Conservation (phyloP, 2,888 invertebrate species). For the Metellina segmentata region DNA sequence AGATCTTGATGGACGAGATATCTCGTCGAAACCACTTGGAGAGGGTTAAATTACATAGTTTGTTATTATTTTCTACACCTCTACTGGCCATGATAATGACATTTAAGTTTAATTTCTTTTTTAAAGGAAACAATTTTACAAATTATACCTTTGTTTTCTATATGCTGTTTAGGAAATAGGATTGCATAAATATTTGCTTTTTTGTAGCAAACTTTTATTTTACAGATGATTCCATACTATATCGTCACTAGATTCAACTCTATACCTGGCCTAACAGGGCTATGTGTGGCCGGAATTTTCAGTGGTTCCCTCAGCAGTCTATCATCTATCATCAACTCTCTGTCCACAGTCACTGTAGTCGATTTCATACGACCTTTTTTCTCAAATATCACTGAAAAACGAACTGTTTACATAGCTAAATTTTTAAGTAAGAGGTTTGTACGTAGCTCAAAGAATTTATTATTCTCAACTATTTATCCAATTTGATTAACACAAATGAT, state of each 20-base stretch:
- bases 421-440: constrained; percentile 12
- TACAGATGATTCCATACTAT: constrained; percentile 80
- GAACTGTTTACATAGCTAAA: constrained; percentile 3
- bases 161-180: no score
- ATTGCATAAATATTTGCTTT: not conserved
- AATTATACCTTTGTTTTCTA: no score
- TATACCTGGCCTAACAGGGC: constrained; percentile 90
- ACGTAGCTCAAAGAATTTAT: not conserved
- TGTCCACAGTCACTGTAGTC: constrained; percentile 93
- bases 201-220: not conserved
- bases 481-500: no score
- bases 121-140: not conserved
- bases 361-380: constrained; percentile 87
- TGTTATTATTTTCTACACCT: no score
- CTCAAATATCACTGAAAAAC: not conserved
- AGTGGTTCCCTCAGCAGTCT: constrained; percentile 95
- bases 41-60: no score
- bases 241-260: constrained; percentile 81
- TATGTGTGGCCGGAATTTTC: constrained; percentile 95
- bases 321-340: constrained; percentile 93
- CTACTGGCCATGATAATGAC: not conserved
- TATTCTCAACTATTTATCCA: no score
- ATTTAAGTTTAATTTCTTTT: no score
- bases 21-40: no score
- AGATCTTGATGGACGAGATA: no score